Evolutionary conservation across 2,113 vertebrate species (phyloP), one percentile per base, ranked within the genome.

Genomic region (Epinephelus moara): DNA sequence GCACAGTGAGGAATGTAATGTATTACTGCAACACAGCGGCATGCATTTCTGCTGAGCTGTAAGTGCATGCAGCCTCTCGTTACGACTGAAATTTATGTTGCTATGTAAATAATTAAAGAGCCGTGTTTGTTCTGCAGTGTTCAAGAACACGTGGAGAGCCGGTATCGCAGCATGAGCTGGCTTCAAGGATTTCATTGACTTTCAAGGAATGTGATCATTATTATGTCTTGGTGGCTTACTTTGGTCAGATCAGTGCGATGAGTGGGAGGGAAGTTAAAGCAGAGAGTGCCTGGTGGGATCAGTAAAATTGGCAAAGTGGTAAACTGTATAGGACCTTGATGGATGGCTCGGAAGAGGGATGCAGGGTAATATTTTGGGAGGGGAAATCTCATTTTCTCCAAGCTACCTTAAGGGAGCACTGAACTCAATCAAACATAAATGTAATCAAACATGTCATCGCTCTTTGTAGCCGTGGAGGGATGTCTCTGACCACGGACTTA

Each of bases 351-450:
- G 69, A 89, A 86, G 66, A 88, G 52, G 27, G 78, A 89, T 80
- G 80, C 80, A 82, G 66, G 69, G 85, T 90, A 86, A 89, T 93
- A 90, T 94, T 92, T 94, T 86, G 78, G 86, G 86, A 89, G 88
- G 80, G 88, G 81, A 92, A 94, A 94, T 94, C 91, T 91, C 60
- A 94, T 94, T 94, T 94, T 91, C 91, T 89, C 85, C 73, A 84
- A 87, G 88, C 79, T 87, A 93, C 86, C 89, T 92, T 86, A 73
- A 85, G 91, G 94, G 91, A 93, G 86, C 89, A 86, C 73, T 90
- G 90, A 90, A 93, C 91, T 89, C 85, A 86, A 92, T 94, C 90
- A 93, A 89, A 95, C 86, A 87, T 88, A 92, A 92, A 94, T 92
- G 88, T 90, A 94, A 94, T 94, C 94, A 95, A 90, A 92, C 88